Percentiles rank a stretch among this genome's conserved stretches.
Conservation (phyloP, 2,797 vertebrate species). For the Glyptemys insculpta region DNA sequence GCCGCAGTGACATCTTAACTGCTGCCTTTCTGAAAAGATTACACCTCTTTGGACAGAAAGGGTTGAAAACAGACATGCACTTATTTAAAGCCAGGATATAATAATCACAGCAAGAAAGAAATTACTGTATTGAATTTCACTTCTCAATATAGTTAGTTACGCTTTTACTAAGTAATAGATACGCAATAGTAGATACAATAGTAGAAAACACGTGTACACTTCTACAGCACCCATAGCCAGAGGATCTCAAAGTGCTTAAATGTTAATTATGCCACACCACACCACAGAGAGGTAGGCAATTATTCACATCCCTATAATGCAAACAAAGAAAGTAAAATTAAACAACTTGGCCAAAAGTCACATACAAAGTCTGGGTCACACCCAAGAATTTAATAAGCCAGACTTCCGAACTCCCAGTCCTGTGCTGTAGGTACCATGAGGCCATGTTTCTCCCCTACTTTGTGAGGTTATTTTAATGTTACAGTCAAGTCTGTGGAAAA, state of each 20-base stretch:
- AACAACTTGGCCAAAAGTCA: background rate
- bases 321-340: background rate
- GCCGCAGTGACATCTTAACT: background rate
- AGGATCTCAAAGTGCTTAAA: no score
- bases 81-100: background rate
- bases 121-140: background rate
- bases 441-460: background rate
- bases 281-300: no score
- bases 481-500: background rate
- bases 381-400: background rate
- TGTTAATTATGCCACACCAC: no score
- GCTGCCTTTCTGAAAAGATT: background rate
- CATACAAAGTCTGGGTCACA: background rate
- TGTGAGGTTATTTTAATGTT: background rate
- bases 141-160: background rate
- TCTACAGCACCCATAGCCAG: no score
- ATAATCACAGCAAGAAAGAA: background rate
- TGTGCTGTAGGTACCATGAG: background rate
- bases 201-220: no score
- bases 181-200: no score
- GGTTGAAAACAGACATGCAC: background rate
- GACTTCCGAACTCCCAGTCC: background rate
- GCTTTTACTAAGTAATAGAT: background rate
- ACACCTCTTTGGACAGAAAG: background rate
- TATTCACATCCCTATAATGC: no score